A percentile compares a stretch with the other conserved stretches of the same genome.
Conservation (phyloP, 2,888 invertebrate species). For the Seira sanloemensis region DNA sequence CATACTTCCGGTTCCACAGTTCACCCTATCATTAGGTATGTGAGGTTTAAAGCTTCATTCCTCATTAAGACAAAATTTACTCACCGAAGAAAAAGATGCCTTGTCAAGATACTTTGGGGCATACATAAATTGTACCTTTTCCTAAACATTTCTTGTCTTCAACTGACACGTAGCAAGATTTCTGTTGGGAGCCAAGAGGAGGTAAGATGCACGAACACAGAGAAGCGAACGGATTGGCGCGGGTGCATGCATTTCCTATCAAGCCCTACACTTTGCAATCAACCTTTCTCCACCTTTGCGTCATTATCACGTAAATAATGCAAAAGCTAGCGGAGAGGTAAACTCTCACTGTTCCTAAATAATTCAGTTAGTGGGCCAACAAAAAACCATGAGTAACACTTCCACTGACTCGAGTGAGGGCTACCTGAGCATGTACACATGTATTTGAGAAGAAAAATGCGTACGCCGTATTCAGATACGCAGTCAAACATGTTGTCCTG, state of each 20-base stretch:
- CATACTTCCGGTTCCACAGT: constrained; percentile 15
- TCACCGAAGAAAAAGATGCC: background rate
- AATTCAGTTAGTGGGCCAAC: constrained; percentile 46
- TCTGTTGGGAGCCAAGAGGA: background rate
- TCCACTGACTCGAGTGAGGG: background rate
- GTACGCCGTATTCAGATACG: background rate
- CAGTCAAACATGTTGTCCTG: background rate
- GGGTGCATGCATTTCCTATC: background rate
- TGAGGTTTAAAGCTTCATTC: too few species aligned
- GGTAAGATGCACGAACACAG: background rate
- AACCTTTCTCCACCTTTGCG: background rate
- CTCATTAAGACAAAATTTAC: too few species aligned
- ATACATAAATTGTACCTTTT: background rate
- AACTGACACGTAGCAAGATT: background rate
- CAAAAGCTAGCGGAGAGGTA: background rate
- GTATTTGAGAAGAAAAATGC: background rate
- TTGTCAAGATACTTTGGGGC: background rate
- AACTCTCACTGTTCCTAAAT: constrained; percentile 19
- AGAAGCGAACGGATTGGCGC: background rate
- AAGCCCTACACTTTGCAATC: background rate
- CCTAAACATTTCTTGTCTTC: background rate
- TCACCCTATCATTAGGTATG: too few species aligned
- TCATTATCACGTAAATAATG: background rate
- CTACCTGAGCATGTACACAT: background rate
- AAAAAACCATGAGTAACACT: background rate